Conservation (phyloP, 2,888 invertebrate genomes). For the Zootermopsis nevadensis region DNA sequence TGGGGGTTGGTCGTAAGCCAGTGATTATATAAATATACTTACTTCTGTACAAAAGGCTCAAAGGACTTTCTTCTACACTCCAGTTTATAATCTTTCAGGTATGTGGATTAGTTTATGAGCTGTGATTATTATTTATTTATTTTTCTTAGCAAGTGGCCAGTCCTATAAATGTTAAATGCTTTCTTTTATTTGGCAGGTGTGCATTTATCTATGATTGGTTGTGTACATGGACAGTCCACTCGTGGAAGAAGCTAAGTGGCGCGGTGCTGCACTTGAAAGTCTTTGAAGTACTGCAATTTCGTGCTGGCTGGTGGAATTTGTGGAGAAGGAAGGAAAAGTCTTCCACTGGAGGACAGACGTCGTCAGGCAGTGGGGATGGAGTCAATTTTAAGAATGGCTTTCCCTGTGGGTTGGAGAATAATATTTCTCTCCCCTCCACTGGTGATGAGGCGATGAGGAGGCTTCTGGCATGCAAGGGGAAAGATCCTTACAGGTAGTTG, state of each 20-base stretch:
- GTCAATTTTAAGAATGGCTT: slow-evolving; percentile 46
- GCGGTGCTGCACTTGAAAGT: slow-evolving; percentile 29
- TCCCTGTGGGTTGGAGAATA: slow-evolving; percentile 69
- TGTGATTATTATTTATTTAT: too few relatives aligned
- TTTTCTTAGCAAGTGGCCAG: too few relatives aligned
- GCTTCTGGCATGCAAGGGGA: slow-evolving; percentile 91
- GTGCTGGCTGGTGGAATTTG: slow-evolving; percentile 43
- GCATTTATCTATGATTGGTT: slow-evolving; percentile 45
- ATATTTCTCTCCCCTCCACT: slow-evolving; percentile 86
- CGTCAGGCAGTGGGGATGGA: slow-evolving; percentile 36
- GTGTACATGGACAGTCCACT: slow-evolving; percentile 35
- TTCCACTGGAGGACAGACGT: neutral
- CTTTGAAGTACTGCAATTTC: slow-evolving; percentile 40
- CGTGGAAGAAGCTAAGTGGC: slow-evolving; percentile 41
- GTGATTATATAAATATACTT: too few relatives aligned
- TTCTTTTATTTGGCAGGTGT: slow-evolving; percentile 40
- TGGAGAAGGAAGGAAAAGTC: slow-evolving; percentile 32
- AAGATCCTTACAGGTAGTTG: slow-evolving; percentile 89
- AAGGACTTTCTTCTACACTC: too few relatives aligned
- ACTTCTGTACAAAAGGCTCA: too few relatives aligned
- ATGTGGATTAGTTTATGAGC: too few relatives aligned
- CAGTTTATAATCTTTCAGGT: too few relatives aligned
- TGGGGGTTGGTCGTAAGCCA: too few relatives aligned
- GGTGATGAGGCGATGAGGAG: slow-evolving; percentile 96
- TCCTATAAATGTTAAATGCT: too few relatives aligned